Evolutionary conservation across 2,797 vertebrate genomes (phyloP), one percentile per base, ranked within the genome.

Genomic region (Anas bahamensis): DNA sequence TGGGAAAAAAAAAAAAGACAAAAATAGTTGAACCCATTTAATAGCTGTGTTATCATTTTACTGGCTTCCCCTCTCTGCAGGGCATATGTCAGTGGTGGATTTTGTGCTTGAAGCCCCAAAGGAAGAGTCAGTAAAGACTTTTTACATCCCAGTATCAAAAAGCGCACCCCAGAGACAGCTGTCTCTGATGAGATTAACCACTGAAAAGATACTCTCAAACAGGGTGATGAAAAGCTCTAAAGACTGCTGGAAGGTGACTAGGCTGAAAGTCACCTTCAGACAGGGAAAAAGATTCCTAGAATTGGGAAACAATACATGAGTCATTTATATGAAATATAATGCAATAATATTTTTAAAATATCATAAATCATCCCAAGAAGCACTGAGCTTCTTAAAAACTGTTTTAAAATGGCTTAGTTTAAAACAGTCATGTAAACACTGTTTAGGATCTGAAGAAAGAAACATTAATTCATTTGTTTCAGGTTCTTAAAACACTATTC

Each of bases 191-290:
- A 90, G 95, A 96, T 76, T 64, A 70, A n/a, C 77, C 33, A 89
- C 70, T 73, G 92, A 95, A 95, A 91, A 73, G 68, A 91, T 90
- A 91, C 91, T 96, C 93, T 85, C 88, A 92, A 96, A 96, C 93
- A 93, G 96, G 83, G 80, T 93, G 93, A 94, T 91, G 94, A 94
- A 96, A 95, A 86, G 28, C 76, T 78, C 88, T 65, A 15, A 83
- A 79, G 60, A 86, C 55, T 71, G 46, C 83, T 53, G 37, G 77
- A 87, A 91, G 91, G 84, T 96, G 96, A 96, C 11, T 41, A 95
- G 93, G 83, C 56, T 96, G 93, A 94, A 89, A 94, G 94, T 95
- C 95, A 96, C 91, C 95, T 87, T 88, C 59, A 93, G 73, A 72
- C 17, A 74, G 39, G 42, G 29, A 39, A 81, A 48, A 65, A 60